Conservation (phyloP, 1,140 invertebrate genomes). For the Gryon sp. region DNA sequence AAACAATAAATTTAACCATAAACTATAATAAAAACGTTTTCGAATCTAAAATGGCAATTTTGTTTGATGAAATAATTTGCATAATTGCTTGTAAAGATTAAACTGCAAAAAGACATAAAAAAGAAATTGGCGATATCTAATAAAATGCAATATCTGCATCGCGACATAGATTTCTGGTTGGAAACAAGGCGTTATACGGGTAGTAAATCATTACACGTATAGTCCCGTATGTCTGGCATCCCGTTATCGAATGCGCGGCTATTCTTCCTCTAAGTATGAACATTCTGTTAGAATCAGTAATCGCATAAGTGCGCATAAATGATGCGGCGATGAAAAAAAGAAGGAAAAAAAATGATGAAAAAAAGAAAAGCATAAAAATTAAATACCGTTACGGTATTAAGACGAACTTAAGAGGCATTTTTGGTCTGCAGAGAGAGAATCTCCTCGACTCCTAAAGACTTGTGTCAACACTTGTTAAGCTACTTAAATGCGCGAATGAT, state of each 20-base stretch:
- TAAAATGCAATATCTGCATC: conserved; percentile 33
- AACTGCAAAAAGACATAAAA: no score
- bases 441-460: no score
- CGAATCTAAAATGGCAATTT: no score
- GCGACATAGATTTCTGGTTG: conserved; percentile 50
- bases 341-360: background rate
- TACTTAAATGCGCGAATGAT: no score
- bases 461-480: no score
- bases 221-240: conserved; percentile 68
- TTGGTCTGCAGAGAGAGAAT: no score
- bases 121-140: no score
- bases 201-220: conserved; percentile 69
- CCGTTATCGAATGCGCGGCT: conserved; percentile 68
- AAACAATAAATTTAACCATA: no score
- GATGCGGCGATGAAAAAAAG: background rate
- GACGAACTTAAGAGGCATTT: background rate
- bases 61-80: no score
- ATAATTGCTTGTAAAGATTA: no score
- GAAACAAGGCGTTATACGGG: conserved; percentile 61
- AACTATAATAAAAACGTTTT: no score
- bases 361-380: background rate
- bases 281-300: conserved; percentile 56
- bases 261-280: conserved; percentile 42
- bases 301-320: conserved; percentile 52
- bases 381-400: background rate